These are phyloP conservation scores for Papilio machaon DNA, from an alignment of 1,140 invertebrate species.

Conservation along the genomic window DNA sequence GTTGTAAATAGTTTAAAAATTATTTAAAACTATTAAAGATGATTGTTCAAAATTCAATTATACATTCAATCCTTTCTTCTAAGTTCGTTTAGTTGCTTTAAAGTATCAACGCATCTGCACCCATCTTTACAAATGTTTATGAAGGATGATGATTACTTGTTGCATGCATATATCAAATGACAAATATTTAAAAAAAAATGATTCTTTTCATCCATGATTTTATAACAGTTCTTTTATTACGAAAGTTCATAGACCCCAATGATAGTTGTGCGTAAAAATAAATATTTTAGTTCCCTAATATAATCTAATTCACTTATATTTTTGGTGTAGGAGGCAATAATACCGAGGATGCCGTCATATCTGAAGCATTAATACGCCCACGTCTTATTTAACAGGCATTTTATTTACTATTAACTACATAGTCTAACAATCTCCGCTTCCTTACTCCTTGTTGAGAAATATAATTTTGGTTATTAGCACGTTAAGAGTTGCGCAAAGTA, in stretches of 20 bases:
- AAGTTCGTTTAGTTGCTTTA: too few species aligned
- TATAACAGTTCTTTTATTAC: not conserved
- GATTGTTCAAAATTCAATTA: too few species aligned
- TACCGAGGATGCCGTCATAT: slow-evolving; percentile 38
- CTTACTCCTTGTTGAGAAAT: slow-evolving; percentile 27
- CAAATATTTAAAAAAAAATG: too few species aligned
- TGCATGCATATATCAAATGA: too few species aligned
- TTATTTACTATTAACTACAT: slow-evolving; percentile 36
- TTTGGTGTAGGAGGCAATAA: slow-evolving; percentile 35
- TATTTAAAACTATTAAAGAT: too few species aligned
- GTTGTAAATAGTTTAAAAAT: too few species aligned
- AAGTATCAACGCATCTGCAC: too few species aligned
- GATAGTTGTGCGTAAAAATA: not conserved
- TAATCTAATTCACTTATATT: slow-evolving; percentile 14
- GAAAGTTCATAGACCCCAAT: not conserved
- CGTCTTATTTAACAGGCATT: slow-evolving; percentile 18
- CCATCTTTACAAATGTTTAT: too few species aligned
- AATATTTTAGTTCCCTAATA: not conserved
- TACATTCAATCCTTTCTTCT: too few species aligned
- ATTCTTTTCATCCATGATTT: not conserved
- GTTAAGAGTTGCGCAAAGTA: not conserved
- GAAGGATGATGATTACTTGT: too few species aligned
- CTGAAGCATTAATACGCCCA: slow-evolving; percentile 36
- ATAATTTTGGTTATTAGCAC: not conserved
- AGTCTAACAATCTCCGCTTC: slow-evolving; percentile 13